Evolutionary conservation across 1,140 invertebrate genomes (phyloP).

Genomic region (Heliconius melpomene): DNA sequence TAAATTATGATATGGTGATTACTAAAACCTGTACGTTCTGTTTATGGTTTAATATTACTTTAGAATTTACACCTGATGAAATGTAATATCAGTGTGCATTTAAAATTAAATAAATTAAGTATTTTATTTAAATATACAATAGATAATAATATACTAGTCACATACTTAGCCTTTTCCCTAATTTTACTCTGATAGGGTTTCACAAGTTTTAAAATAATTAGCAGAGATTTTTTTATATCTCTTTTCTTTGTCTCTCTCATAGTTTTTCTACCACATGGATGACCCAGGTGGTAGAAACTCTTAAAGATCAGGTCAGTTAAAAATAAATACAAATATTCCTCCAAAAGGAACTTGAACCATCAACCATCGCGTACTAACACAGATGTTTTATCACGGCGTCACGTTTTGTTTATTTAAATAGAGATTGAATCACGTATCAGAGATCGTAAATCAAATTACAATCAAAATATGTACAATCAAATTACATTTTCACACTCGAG

Average conservation of each 20-base stretch:
- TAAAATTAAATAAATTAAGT: neutral
- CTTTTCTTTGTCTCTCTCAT: too few relatives aligned
- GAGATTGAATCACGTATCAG: neutral
- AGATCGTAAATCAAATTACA: conserved; percentile 16
- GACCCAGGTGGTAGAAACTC: too few relatives aligned
- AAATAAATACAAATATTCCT: too few relatives aligned
- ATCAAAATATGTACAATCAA: conserved; percentile 20
- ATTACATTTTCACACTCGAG: conserved; percentile 13
- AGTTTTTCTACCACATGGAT: too few relatives aligned
- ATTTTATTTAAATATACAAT: too few relatives aligned
- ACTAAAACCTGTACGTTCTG: neutral
- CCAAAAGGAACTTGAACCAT: neutral
- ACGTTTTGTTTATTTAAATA: neutral
- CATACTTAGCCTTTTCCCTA: too few relatives aligned
- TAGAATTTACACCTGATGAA: neutral
- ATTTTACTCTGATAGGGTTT: too few relatives aligned
- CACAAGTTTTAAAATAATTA: too few relatives aligned
- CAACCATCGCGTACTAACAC: neutral
- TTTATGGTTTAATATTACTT: neutral
- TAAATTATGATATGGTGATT: neutral
- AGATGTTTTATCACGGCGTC: neutral
- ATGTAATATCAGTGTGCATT: neutral
- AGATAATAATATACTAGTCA: too few relatives aligned
- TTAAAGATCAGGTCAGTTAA: too few relatives aligned
- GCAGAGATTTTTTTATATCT: too few relatives aligned